These are phyloP conservation scores for Aricia agestis DNA, from an alignment of 1,140 invertebrate species.

Conservation along the genomic window DNA sequence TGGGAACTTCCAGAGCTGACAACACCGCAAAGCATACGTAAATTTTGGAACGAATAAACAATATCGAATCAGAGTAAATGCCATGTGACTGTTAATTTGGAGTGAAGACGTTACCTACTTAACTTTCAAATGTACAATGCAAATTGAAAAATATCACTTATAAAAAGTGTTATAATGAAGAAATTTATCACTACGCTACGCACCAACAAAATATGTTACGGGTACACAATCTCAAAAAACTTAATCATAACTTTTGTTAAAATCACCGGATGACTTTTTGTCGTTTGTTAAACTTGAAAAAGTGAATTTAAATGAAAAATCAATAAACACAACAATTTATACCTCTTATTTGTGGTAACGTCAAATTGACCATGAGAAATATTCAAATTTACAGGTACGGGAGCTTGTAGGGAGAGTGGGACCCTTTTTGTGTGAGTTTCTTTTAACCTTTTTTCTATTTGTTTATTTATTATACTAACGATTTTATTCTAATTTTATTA, in stretches of 20 bases:
- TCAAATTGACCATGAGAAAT: slow-evolving; percentile 66
- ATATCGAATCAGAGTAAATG: too few relatives aligned
- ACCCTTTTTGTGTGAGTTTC: slow-evolving; percentile 9
- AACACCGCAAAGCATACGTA: too few relatives aligned
- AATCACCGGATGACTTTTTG: background rate
- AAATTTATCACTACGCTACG: background rate
- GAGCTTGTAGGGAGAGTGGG: slow-evolving; percentile 15
- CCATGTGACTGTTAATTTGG: too few relatives aligned
- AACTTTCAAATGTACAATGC: too few relatives aligned
- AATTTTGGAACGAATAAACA: too few relatives aligned
- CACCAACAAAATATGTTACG: background rate
- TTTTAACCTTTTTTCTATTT: background rate
- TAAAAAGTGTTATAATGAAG: background rate
- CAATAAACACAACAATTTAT: slow-evolving; percentile 38
- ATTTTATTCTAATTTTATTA: slow-evolving; percentile 2
- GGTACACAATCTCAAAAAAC: background rate
- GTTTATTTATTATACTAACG: background rate
- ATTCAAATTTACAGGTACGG: slow-evolving; percentile 40
- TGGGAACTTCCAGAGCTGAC: too few relatives aligned
- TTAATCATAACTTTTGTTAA: background rate
- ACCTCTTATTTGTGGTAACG: slow-evolving; percentile 44
- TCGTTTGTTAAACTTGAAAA: background rate
- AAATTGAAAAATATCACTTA: background rate
- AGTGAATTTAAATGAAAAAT: slow-evolving; percentile 56
- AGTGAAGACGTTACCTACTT: too few relatives aligned